These are phyloP conservation scores for Yponomeuta evonymella DNA, from an alignment of 2,888 invertebrate genomes.

Conservation along the genomic window DNA sequence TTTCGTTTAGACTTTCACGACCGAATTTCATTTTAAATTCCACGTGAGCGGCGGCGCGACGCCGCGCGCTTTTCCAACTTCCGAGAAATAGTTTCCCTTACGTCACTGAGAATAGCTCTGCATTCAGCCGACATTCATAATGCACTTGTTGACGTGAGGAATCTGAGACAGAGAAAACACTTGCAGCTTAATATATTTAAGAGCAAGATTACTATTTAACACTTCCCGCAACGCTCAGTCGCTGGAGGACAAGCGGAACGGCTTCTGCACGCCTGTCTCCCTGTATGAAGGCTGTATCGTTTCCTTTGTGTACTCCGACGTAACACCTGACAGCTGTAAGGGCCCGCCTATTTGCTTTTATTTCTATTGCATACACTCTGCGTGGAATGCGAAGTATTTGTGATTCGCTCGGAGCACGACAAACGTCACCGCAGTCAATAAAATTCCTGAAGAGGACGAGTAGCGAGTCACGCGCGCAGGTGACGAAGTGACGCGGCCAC, in stretches of 20 bases:
- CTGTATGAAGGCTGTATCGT: neutral
- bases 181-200: neutral
- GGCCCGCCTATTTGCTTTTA: neutral
- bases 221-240: neutral
- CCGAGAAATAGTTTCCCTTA: neutral
- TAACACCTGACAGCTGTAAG: neutral
- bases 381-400: neutral
- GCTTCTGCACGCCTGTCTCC: neutral
- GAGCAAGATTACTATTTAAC: neutral
- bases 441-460: neutral
- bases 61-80: neutral
- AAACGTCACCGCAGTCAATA: neutral
- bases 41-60: neutral
- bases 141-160: neutral
- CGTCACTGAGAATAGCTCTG: neutral
- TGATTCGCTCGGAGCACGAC: conserved; percentile 1
- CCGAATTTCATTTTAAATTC: conserved; percentile 46
- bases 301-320: neutral
- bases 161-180: neutral
- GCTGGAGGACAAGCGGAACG: neutral
- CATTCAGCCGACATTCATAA: neutral
- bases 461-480: neutral
- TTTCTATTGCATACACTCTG: neutral
- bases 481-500: neutral
- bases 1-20: conserved; percentile 27